Base-by-base conservation (phyloP, 1,140 invertebrate species). In the Thalassaphorura encarpata region DNA sequence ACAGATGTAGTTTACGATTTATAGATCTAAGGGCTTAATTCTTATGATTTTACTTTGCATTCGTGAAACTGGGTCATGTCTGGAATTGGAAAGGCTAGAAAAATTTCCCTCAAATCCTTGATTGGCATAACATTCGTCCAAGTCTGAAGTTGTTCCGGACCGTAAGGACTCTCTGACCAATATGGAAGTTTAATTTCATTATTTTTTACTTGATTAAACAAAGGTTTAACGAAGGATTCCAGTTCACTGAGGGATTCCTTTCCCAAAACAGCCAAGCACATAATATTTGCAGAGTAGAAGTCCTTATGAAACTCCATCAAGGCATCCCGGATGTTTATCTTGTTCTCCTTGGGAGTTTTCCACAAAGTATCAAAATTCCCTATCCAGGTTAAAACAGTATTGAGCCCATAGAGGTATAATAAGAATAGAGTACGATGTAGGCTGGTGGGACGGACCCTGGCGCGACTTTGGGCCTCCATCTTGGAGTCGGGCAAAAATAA, bases 241-340 rank as follows among this genome's bases (percentile, higher is more conserved):
- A 98, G 70, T 56, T 93, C 85, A 70, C 97, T 87, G 28, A 97
- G 74, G 49, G 74, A 80, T 72, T 97, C 90, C 8, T 26, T 92
- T 46, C 93, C 92, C 49, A 96, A 70, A 8, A 97, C 79, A 59
- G 82, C 79, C 15, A 97, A 72, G 26, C 80, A 77, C 92, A 97
- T 98, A 27, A 97, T 83, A 71, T 91, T 89, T 0, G 93, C 78
- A 0, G 93, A 97, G 74, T 98, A 98, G 83, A 85, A 94, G 51
- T 83, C 76, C 4, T 81, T 72, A 75, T 97, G 89, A 72, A 97
- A 98, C 64, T 92, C 83, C 0, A 97, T 73, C 2, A 98, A 70
- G 66, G 84, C 87, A 60, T 90, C 80, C 36, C 92, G 75, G 1
- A 94, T 82, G 71, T 86, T 80, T 13, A 94, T 82, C 1, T 84